Conservation (phyloP, 1,140 invertebrate species). For the Coenobita brevimanus region DNA sequence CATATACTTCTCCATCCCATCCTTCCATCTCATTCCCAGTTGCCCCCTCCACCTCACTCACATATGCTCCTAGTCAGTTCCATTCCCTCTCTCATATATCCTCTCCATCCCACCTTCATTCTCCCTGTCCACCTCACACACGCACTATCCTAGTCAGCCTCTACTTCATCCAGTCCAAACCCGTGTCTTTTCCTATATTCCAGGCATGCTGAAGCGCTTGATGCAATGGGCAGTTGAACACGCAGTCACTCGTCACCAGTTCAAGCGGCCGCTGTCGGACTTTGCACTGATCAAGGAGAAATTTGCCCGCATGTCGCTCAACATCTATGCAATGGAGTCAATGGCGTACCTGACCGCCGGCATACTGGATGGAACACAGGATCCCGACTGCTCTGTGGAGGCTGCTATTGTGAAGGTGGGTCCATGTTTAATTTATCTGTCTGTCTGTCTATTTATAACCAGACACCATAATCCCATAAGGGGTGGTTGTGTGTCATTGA, state of each 20-base stretch:
- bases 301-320: conserved; percentile 90
- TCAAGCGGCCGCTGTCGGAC: conserved; percentile 88
- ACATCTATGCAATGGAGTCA: conserved; percentile 96
- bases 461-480: too few species aligned
- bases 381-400: conserved; percentile 84
- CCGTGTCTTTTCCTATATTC: too few species aligned
- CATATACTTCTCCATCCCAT: too few species aligned
- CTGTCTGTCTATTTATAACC: too few species aligned
- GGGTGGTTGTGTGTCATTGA: too few species aligned
- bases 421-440: too few species aligned
- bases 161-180: too few species aligned
- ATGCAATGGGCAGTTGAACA: conserved; percentile 93
- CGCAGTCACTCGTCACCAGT: conserved; percentile 91
- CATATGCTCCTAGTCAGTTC: too few species aligned
- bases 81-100: neutral
- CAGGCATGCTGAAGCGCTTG: conserved; percentile 83
- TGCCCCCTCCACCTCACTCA: neutral
- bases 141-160: too few species aligned
- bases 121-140: neutral
- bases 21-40: neutral
- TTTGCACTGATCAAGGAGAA: conserved; percentile 97
- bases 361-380: conserved; percentile 71
- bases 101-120: neutral
- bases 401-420: conserved; percentile 96
- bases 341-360: conserved; percentile 91